Evolutionary conservation across 2,888 invertebrate species (phyloP).

Genomic region (Drosophila longiperda): DNA sequence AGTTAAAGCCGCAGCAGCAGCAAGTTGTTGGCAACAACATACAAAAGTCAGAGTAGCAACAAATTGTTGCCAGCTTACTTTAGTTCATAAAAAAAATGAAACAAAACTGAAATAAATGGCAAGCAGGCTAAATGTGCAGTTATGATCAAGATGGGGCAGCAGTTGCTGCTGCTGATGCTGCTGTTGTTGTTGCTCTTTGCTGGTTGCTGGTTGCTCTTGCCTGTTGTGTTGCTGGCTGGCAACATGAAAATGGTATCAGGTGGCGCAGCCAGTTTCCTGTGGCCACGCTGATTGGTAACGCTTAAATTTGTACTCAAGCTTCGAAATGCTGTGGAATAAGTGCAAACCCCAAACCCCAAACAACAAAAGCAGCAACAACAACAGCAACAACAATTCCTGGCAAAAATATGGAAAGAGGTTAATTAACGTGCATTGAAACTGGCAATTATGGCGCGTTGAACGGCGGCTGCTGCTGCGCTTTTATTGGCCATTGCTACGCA

Average conservation of each 20-base stretch:
- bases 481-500: slow-evolving; percentile 52
- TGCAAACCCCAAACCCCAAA: slow-evolving; percentile 29
- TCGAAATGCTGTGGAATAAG: slow-evolving; percentile 55
- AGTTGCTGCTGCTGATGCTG: slow-evolving; percentile 27
- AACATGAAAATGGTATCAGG: slow-evolving; percentile 77
- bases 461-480: slow-evolving; percentile 45
- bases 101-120: slow-evolving; percentile 72
- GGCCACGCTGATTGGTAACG: slow-evolving; percentile 66
- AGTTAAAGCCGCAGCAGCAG: slow-evolving; percentile 19
- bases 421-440: slow-evolving; percentile 82
- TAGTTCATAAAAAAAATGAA: slow-evolving; percentile 67
- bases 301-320: slow-evolving; percentile 66
- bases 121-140: slow-evolving; percentile 76
- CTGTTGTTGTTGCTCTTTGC: slow-evolving; percentile 22
- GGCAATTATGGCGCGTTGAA: slow-evolving; percentile 77
- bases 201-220: slow-evolving; percentile 37
- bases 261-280: slow-evolving; percentile 63
- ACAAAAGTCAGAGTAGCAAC: slow-evolving; percentile 24
- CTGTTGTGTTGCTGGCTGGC: slow-evolving; percentile 37
- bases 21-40: slow-evolving; percentile 19
- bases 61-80: slow-evolving; percentile 42
- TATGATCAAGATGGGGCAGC: slow-evolving; percentile 70
- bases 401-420: slow-evolving; percentile 80
- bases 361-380: slow-evolving; percentile 31
- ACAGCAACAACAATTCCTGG: slow-evolving; percentile 42